Conservation (phyloP, 2,113 vertebrate species). For the Menidia beryllina region DNA sequence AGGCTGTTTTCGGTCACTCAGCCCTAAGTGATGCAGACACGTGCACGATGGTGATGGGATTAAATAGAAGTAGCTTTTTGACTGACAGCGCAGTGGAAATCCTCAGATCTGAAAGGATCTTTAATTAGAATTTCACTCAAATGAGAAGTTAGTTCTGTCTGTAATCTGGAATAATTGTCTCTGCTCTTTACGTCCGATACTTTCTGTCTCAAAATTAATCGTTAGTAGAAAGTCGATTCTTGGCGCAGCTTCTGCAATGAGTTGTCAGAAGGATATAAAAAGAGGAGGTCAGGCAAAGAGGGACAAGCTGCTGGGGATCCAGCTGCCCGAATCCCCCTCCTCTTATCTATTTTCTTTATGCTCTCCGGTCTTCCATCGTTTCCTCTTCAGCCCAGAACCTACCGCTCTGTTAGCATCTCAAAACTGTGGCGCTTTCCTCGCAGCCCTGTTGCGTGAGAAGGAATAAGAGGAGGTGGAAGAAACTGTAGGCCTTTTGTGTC, state of each 20-base stretch:
- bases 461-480: constrained; percentile 45
- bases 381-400: constrained; percentile 39
- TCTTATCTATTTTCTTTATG: constrained; percentile 35
- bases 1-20: constrained; percentile 26
- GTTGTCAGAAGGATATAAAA: constrained; percentile 51
- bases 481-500: constrained; percentile 52
- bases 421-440: constrained; percentile 36
- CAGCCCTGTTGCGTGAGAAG: constrained; percentile 53
- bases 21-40: constrained; percentile 32
- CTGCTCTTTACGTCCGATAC: constrained; percentile 14
- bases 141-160: constrained; percentile 25
- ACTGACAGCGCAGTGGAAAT: constrained; percentile 40
- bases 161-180: constrained; percentile 13
- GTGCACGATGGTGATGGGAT: constrained; percentile 32
- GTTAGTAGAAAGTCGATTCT: constrained; percentile 37
- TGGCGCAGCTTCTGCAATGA: constrained; percentile 50
- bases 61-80: constrained; percentile 60
- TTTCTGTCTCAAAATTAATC: constrained; percentile 25
- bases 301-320: constrained; percentile 38
- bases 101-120: constrained; percentile 30
- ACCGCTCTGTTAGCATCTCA: constrained; percentile 28
- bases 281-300: constrained; percentile 41
- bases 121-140: constrained; percentile 13
- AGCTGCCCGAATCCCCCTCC: constrained; percentile 27
- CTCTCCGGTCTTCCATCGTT: constrained; percentile 22